These are phyloP conservation scores for Rhynchomys soricoides DNA, from an alignment of 2,113 vertebrate genomes.

Conservation along the genomic window DNA sequence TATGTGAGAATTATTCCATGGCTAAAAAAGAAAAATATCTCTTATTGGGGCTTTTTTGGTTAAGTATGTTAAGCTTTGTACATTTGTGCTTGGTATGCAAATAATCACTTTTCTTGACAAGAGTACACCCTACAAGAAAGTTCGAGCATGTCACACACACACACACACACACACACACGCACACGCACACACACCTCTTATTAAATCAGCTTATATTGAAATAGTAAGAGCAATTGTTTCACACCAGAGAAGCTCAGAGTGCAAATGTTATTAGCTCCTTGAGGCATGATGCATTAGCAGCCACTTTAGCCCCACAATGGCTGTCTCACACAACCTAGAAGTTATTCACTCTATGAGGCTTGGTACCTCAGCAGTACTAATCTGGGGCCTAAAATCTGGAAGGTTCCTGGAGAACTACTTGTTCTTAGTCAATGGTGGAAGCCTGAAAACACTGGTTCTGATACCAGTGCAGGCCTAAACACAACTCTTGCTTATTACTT, in stretches of 20 bases:
- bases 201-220: neutral
- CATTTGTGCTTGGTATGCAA: neutral
- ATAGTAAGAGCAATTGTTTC: neutral
- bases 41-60: neutral
- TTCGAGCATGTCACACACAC: neutral
- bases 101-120: neutral
- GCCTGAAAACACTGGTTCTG: neutral
- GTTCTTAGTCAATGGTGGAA: neutral
- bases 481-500: neutral
- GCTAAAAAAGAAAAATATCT: neutral
- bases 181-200: neutral
- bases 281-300: neutral
- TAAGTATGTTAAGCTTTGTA: neutral
- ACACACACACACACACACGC: neutral
- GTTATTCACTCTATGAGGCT: neutral
- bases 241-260: neutral
- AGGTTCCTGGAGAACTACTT: neutral
- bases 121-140: neutral
- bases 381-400: neutral
- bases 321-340: neutral
- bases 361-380: neutral
- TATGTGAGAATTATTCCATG: neutral
- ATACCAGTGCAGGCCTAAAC: neutral
- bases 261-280: neutral
- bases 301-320: neutral